A percentile compares a stretch with the other conserved stretches of the same genome.
Conservation (phyloP, 2,888 invertebrate species). For the Reticulitermes lucifugus region DNA sequence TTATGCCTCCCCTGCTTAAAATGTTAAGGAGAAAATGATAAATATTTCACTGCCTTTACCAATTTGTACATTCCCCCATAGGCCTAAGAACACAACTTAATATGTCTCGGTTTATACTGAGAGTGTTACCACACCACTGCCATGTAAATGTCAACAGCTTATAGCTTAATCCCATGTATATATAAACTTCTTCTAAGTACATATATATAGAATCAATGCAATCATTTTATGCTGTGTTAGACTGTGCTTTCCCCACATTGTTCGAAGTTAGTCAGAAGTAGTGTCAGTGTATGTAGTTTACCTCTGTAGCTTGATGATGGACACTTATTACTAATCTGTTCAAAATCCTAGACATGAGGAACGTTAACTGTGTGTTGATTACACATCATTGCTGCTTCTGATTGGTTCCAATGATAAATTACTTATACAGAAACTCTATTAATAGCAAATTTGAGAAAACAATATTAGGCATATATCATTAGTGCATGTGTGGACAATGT, state of each 20-base stretch:
- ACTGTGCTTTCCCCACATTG: not conserved
- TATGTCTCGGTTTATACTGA: not conserved
- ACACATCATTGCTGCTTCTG: too few relatives aligned
- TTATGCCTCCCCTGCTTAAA: constrained; percentile 4
- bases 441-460: too few relatives aligned
- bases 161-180: constrained; percentile 2
- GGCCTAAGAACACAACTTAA: constrained; percentile 34
- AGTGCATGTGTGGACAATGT: too few relatives aligned
- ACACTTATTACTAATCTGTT: too few relatives aligned
- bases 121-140: constrained; percentile 41
- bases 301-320: too few relatives aligned
- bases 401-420: too few relatives aligned
- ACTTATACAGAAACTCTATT: too few relatives aligned
- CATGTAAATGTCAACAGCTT: constrained; percentile 18
- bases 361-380: too few relatives aligned
- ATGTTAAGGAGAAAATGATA: not conserved
- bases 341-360: too few relatives aligned
- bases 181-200: not conserved
- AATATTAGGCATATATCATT: too few relatives aligned
- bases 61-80: constrained; percentile 38
- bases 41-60: constrained; percentile 36
- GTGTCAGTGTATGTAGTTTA: not conserved
- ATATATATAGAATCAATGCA: not conserved
- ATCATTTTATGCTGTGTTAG: not conserved
- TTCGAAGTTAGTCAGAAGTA: not conserved